A percentile compares a stretch with the other conserved stretches of the same genome.
Evolutionary conservation across 2,888 invertebrate species (phyloP).

Genomic region (Podabrus alpinus): DNA sequence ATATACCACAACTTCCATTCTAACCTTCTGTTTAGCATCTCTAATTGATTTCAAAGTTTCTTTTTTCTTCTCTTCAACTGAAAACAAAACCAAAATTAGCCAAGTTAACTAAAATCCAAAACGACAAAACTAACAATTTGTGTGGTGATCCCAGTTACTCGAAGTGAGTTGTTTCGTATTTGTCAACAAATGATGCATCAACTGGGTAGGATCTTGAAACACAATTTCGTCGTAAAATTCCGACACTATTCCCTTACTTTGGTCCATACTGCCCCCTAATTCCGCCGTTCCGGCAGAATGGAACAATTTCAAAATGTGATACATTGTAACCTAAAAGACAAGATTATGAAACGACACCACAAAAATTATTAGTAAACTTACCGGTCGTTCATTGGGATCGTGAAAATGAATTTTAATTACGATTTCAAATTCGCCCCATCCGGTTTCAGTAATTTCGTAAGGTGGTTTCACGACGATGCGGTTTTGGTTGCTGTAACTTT

Average conservation of each 20-base stretch:
- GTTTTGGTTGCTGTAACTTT: conserved; percentile 94
- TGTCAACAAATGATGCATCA: conserved; percentile 87
- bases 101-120: background rate
- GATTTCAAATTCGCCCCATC: conserved; percentile 99
- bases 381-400: conserved; percentile 93
- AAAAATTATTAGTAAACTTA: conserved; percentile 56
- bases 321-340: conserved; percentile 81
- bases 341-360: conserved; percentile 2
- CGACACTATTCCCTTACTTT: conserved; percentile 78
- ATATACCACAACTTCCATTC: conserved; percentile 78
- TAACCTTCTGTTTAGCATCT: conserved; percentile 79
- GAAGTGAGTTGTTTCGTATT: conserved; percentile 75
- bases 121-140: conserved; percentile 71
- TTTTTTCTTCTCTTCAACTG: conserved; percentile 89
- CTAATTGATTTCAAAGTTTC: conserved; percentile 77
- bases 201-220: conserved; percentile 86
- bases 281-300: conserved; percentile 72
- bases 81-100: conserved; percentile 39
- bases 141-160: conserved; percentile 81
- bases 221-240: conserved; percentile 97
- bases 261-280: conserved; percentile 62
- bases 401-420: conserved; percentile 97
- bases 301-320: conserved; percentile 93
- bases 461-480: conserved; percentile 93
- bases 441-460: conserved; percentile 96